Evolutionary conservation across 1,140 invertebrate genomes (phyloP).

Genomic region (Schlechtendalia chinensis): DNA sequence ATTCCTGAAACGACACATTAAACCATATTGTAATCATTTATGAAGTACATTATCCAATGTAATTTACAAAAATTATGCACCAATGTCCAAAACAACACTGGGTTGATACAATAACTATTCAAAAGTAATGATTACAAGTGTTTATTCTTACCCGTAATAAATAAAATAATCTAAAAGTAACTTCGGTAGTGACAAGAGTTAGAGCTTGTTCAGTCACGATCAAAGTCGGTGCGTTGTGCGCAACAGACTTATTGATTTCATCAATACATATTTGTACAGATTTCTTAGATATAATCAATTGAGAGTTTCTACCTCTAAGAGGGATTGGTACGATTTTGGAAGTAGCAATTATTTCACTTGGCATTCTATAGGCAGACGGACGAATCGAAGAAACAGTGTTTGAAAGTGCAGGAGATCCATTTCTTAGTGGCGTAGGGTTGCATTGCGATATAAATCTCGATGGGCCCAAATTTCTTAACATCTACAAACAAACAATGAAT

Average conservation of each 20-base stretch:
- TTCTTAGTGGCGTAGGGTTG: neutral
- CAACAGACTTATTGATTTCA: conserved; percentile 40
- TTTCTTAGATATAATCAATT: conserved; percentile 17
- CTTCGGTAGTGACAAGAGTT: neutral
- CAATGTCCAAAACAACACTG: no score
- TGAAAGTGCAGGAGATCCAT: neutral
- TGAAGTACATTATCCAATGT: no score
- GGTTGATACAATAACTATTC: no score
- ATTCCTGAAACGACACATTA: conserved; percentile 23
- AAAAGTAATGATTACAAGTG: no score
- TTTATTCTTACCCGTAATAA: conserved; percentile 37
- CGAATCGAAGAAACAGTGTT: neutral
- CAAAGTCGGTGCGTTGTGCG: neutral
- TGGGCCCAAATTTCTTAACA: conserved; percentile 8
- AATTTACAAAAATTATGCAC: no score
- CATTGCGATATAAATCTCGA: neutral
- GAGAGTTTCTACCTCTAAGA: neutral
- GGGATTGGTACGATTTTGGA: conserved; percentile 29
- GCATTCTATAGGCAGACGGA: neutral
- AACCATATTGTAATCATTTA: no score
- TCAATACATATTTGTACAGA: conserved; percentile 26
- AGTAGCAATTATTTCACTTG: conserved; percentile 5
- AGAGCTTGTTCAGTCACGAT: neutral
- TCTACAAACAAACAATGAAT: neutral
- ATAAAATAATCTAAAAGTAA: conserved; percentile 35